Evolutionary conservation across 2,797 vertebrate species (phyloP), one percentile per base, ranked within the genome.

Genomic region (Pelodytes ibericus): DNA sequence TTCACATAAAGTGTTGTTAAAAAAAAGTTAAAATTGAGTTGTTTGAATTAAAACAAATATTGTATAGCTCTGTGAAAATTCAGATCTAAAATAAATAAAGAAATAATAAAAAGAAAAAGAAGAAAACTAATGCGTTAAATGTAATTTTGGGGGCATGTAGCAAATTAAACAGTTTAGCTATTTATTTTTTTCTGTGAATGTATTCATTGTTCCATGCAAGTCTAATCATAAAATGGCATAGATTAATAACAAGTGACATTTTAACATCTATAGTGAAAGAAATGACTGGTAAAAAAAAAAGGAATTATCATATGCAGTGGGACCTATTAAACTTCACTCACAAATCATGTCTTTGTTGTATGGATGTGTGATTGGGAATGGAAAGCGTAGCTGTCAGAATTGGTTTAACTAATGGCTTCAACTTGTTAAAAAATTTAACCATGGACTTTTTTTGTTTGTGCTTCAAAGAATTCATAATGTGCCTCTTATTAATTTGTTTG

Each of bases 361-460:
- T 82, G 72, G 82, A 83, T 84, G 71, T 84, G 81, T 84, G 83
- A 86, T 83, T 87, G 82, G 79, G 85, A 86, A 85, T 81, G 84
- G 80, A 85, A 86, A 85, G 81, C 80, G 69, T 72, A 69, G 64
- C 83, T 89, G 85, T 88, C 86, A 84, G 83, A 64, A 82, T 89
- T 85, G 90, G 84, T 89, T 89, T 87, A 89, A 86, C 61, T 90
- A 89, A 89, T 87, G 84, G 88, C 75, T 84, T 72, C 71, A 84
- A 87, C 80, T 85, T 86, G 84, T 83, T 88, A 89, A 88, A 88
- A 79, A 89, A 86, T 88, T 90, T 91, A 90, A 89, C 83, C 65
- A 64, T 70, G 49, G 29, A 73, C 87, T 68, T 81, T 67, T 81
- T 88, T 85, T 85, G 77, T 80, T 86, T 87, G 78, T 79, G 83